These are phyloP conservation scores for Cryptosula pallasiana DNA, from an alignment of 2,888 invertebrate genomes.

Conservation along the genomic window DNA sequence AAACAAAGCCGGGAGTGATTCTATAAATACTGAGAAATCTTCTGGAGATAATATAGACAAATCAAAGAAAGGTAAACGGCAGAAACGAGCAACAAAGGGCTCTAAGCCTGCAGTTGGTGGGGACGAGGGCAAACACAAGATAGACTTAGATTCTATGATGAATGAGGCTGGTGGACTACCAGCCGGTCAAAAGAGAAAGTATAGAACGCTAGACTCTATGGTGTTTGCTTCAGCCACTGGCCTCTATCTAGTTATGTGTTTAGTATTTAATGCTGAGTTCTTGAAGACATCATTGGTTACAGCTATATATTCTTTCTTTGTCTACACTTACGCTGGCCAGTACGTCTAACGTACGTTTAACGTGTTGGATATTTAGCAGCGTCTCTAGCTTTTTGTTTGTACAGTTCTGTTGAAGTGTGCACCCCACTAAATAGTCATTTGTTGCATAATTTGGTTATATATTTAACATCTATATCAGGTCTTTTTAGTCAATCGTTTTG, in stretches of 20 bases:
- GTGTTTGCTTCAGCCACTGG: neutral
- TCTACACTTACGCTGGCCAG: constrained; percentile 13
- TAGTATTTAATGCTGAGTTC: constrained; percentile 12
- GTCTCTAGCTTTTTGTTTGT: too few species aligned
- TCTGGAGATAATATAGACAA: neutral
- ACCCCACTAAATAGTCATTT: too few species aligned
- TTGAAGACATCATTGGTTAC: constrained; percentile 11
- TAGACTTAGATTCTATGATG: constrained; percentile 19
- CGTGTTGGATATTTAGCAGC: too few species aligned
- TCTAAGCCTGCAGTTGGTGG: neutral
- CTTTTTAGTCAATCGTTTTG: too few species aligned
- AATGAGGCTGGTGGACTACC: constrained; percentile 1
- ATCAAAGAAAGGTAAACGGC: constrained; percentile 13
- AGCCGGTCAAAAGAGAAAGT: constrained; percentile 13
- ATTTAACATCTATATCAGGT: too few species aligned
- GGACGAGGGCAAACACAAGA: neutral
- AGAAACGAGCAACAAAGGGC: neutral
- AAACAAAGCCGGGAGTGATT: too few species aligned
- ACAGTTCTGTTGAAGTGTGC: too few species aligned
- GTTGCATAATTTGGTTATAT: too few species aligned
- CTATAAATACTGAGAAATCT: too few species aligned
- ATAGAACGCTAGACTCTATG: constrained; percentile 8
- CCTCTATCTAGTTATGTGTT: constrained; percentile 18
- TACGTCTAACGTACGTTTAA: neutral
- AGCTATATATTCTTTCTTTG: neutral